Base-by-base conservation (phyloP, 2,113 vertebrate species). In the Suncus etruscus region DNA sequence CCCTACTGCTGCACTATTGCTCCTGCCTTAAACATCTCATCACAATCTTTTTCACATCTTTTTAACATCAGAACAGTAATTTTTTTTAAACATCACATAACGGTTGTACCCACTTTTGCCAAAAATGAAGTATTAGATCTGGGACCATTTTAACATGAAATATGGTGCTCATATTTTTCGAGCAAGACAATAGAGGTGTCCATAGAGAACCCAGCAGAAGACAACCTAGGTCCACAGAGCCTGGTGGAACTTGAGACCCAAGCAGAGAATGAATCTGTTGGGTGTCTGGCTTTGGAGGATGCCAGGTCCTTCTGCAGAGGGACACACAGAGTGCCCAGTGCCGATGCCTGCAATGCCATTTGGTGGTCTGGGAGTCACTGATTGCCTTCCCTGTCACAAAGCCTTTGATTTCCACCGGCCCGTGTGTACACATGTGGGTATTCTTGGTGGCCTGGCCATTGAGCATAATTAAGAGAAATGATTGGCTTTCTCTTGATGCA, bases 391-490 rank as follows among this genome's bases (percentile, higher is more conserved):
- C 96, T 95, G 92, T 97, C n/a, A 2, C 95, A 95, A 97, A 96
- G 95, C 95, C 98, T 98, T 98, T 98, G 98, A 98, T 98, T 98
- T 98, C 97, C 97, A 98, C 98, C 95, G 81, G 97, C 98, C 97
- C 96, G 95, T 98, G 96, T 98, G 98, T 97, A 97, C 96, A 97
- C 97, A 98, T 98, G 97, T 98, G 97, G 97, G 97, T 98, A 97
- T 98, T 98, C 98, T 97, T 98, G 98, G 97, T 98, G 98, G 98
- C 98, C 98, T 96, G 97, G 97, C 97, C 97, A 97, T 97, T 97
- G 97, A 97, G 97, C 97, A 96, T 97, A 98, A 98, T 98, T 98
- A 98, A 98, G 97, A 98, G 97, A 98, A 98, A 98, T 97, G 98
- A 98, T 98, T 98, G 98, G 97, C 98, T 97, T 98, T 98, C 97